phyloP scores from a whole-genome alignment of 1,140 invertebrate species.

The Babylonia areolata region DNA sequence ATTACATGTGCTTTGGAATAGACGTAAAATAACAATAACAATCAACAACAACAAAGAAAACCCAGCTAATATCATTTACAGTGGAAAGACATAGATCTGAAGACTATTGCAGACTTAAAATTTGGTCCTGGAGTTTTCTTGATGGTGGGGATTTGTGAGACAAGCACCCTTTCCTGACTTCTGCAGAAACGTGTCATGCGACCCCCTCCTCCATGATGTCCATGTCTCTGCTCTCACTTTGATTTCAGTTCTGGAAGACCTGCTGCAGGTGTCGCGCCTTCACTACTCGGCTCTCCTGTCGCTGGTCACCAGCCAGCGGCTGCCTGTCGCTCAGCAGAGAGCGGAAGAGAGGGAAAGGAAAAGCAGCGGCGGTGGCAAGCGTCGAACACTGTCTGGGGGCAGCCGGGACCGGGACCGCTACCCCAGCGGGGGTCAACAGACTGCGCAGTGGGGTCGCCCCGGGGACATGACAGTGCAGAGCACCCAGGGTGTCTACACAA shows the following conservation, averaged over 20 bases:
- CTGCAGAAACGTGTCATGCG: no score
- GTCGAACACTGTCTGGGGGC: slow-evolving; percentile 6
- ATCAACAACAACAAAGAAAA: no score
- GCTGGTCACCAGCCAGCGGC: slow-evolving; percentile 50
- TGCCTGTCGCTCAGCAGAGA: slow-evolving; percentile 49
- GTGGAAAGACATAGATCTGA: no score
- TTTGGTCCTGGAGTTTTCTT: no score
- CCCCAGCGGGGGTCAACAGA: slow-evolving; percentile 36
- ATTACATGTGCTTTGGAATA: no score
- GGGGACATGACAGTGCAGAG: slow-evolving; percentile 8
- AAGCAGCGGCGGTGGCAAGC: slow-evolving; percentile 3
- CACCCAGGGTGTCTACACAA: slow-evolving; percentile 24
- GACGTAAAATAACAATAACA: no score
- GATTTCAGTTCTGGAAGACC: slow-evolving; percentile 66
- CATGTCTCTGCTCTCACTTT: background rate
- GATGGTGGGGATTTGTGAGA: no score
- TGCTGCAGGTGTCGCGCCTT: slow-evolving; percentile 59
- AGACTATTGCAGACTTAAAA: no score
- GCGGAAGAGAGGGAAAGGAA: slow-evolving; percentile 38
- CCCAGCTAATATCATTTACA: no score
- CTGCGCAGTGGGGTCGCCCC: background rate
- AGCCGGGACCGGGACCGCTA: slow-evolving; percentile 41
- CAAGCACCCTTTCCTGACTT: no score
- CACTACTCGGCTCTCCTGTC: slow-evolving; percentile 58
- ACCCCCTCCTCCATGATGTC: no score